Base-by-base conservation (phyloP, 2,113 vertebrate genomes). In the Lipophrys pholis region DNA sequence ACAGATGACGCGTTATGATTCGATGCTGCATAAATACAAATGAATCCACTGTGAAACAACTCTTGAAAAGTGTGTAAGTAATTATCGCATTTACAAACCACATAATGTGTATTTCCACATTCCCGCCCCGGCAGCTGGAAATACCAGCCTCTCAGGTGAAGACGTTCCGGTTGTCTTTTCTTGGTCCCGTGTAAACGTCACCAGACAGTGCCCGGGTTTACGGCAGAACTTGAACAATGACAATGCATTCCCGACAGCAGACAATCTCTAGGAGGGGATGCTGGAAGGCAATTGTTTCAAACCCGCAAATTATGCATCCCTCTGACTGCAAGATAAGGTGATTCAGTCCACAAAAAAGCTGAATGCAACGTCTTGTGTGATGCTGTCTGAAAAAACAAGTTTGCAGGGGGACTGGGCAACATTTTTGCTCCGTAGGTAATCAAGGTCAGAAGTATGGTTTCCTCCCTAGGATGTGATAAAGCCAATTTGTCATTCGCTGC, bases 21-120 rank as follows among this genome's bases (percentile, higher is more conserved):
- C 8, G 6, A n/a, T 42, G 12, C n/a, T 1, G 7, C 14, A n/a
- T 48, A 48, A 14, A 48, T n/a, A 65, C 41, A 53, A 53, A 11
- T 36, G 9, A 67, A 55, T 30, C 45, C 40, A 45, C 21, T 10
- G 4, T 21, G 10, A 62, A 12, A 39, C 14, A 45, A 51, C 7
- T 21, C 15, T 48, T 21, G 8, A 7, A 42, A 70, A 36, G 40
- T 65, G 36, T 50, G n/a, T 10, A 51, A 15, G 38, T n/a, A 59
- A n/a, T 8, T 58, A 61, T 66, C 15, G 3, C 53, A 60, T 16
- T 55, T 46, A 8, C 1, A 30, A 12, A 8, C 39, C 35, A 39
- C 49, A 63, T 57, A 56, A 30, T 45, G 30, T 40, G 59, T 15
- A 69, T 70, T 66, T 78, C 66, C 16, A 52, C 55, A 69, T 62